A percentile compares a stretch with the other conserved stretches of the same genome.
These are phyloP conservation scores for Leptopilina boulardi DNA, from an alignment of 1,140 invertebrate genomes.

Conservation along the genomic window DNA sequence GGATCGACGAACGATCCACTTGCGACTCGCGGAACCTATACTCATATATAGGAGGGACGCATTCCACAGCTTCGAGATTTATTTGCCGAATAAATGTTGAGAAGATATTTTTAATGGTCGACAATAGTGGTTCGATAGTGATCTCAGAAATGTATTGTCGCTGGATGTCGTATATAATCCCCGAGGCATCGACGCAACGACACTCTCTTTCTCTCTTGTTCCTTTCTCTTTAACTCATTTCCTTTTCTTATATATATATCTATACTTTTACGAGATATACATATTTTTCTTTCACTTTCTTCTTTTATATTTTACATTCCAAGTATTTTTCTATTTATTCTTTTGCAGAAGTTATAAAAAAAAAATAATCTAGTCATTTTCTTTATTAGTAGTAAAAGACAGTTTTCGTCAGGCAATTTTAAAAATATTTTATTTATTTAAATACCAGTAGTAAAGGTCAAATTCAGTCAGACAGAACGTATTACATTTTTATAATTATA, in stretches of 20 bases:
- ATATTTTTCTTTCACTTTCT: constrained; percentile 42
- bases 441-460: no score
- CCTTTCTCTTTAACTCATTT: constrained; percentile 42
- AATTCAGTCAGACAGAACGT: no score
- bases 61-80: constrained; percentile 63
- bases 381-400: no score
- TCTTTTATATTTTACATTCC: constrained; percentile 22
- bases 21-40: constrained; percentile 45
- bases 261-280: not conserved
- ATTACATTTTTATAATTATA: no score
- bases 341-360: not conserved
- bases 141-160: constrained; percentile 68
- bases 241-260: not conserved
- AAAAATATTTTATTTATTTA: no score
- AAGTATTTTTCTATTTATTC: not conserved
- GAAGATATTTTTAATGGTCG: constrained; percentile 66
- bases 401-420: no score
- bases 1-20: constrained; percentile 48
- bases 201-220: constrained; percentile 38
- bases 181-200: constrained; percentile 62
- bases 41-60: constrained; percentile 45
- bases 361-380: no score
- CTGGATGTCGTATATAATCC: constrained; percentile 65
- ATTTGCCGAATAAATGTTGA: constrained; percentile 66
- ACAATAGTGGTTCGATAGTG: constrained; percentile 62